A percentile compares a stretch with the other conserved stretches of the same genome.
Conservation (phyloP, 2,888 invertebrate genomes). For the Leptura quadrifasciata region DNA sequence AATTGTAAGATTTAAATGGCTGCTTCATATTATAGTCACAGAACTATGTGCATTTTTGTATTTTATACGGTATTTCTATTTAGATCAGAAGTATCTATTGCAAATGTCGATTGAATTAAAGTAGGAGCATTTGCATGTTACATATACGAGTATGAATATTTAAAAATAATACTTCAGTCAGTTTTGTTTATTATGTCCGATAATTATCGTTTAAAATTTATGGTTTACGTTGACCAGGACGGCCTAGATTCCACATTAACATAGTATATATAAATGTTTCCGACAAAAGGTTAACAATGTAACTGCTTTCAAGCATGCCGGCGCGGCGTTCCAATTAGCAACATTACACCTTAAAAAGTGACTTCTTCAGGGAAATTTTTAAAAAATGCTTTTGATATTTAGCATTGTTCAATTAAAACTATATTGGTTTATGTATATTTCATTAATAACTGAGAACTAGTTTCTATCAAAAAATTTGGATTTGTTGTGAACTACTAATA, state of each 20-base stretch:
- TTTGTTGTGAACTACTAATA: no score
- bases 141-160: not conserved
- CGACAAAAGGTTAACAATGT: no score
- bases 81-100: not conserved
- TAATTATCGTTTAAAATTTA: not conserved
- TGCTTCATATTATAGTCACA: slow-evolving; percentile 7
- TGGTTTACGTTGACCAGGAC: not conserved
- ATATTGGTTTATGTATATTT: no score
- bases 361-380: no score
- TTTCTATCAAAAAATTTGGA: no score
- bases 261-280: no score
- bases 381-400: no score
- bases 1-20: not conserved
- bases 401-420: no score
- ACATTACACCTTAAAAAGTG: no score
- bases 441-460: no score
- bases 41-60: not conserved
- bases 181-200: slow-evolving; percentile 1
- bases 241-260: not conserved
- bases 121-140: not conserved
- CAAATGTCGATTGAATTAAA: not conserved
- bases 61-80: not conserved
- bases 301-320: no score
- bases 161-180: not conserved
- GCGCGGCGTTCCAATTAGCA: no score